phyloP scores from a whole-genome alignment of 2,888 invertebrate genomes.

The Drosophila testacea region DNA sequence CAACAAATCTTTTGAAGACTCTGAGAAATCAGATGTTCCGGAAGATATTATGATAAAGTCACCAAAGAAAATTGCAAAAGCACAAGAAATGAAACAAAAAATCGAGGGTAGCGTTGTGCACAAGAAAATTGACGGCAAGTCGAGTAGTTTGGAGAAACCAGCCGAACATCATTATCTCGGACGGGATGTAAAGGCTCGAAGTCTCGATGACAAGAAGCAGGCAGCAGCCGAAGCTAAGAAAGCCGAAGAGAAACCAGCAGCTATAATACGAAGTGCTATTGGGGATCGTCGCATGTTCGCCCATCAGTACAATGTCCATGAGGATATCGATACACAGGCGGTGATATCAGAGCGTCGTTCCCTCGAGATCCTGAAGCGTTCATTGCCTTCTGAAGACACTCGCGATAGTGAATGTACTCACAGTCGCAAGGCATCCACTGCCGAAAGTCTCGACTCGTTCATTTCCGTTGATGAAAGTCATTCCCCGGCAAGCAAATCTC shows the following conservation, averaged over 20 bases:
- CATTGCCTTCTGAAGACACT: conserved; percentile 86
- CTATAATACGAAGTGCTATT: conserved; percentile 74
- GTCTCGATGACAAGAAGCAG: conserved; percentile 87
- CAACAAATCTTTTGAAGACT: conserved; percentile 88
- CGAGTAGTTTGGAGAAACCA: conserved; percentile 89
- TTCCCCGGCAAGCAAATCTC: conserved; percentile 86
- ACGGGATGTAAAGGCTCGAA: conserved; percentile 89
- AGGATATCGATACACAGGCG: conserved; percentile 87
- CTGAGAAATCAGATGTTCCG: conserved; percentile 86
- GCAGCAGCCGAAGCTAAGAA: conserved; percentile 79
- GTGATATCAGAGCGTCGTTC: conserved; percentile 88
- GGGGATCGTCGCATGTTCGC: conserved; percentile 84
- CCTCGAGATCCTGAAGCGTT: conserved; percentile 87
- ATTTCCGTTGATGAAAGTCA: conserved; percentile 88
- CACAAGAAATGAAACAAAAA: conserved; percentile 88
- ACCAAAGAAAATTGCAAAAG: conserved; percentile 87
- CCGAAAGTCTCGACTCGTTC: conserved; percentile 86
- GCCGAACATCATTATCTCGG: conserved; percentile 87
- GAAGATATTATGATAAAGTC: conserved; percentile 87
- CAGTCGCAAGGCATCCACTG: conserved; percentile 85
- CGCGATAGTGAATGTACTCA: conserved; percentile 81
- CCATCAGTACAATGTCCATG: conserved; percentile 83
- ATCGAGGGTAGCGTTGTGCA: conserved; percentile 88
- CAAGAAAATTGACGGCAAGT: conserved; percentile 88
- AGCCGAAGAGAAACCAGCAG: conserved; percentile 84